phyloP scores from a whole-genome alignment of 2,888 invertebrate species.

The Lepidochitona cinerea region DNA sequence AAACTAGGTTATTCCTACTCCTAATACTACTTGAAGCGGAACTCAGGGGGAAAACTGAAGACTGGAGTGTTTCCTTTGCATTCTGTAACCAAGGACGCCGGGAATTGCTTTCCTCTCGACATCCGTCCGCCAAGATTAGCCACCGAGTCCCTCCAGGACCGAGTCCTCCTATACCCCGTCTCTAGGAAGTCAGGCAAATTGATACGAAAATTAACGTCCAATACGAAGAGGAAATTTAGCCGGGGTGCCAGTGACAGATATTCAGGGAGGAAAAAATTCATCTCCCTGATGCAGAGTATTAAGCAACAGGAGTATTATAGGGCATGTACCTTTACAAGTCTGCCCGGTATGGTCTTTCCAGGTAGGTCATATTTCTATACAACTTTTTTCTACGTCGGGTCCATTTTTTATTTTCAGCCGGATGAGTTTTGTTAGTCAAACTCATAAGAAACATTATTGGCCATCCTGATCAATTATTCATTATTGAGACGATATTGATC shows the following conservation, averaged over 20 bases:
- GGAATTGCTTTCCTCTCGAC: constrained; percentile 44
- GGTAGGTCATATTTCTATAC: too few relatives aligned
- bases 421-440: too few relatives aligned
- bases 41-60: constrained; percentile 55
- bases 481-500: too few relatives aligned
- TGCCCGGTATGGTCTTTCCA: constrained; percentile 63
- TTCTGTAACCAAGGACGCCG: constrained; percentile 42
- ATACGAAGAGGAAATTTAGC: not conserved
- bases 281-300: constrained; percentile 60
- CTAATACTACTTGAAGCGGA: constrained; percentile 53
- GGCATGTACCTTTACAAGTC: constrained; percentile 60
- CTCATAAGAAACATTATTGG: too few relatives aligned
- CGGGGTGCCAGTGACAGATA: not conserved
- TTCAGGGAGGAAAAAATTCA: not conserved
- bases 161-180: not conserved
- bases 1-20: constrained; percentile 53
- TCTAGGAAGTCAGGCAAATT: constrained; percentile 8
- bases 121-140: constrained; percentile 57
- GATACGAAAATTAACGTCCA: constrained; percentile 8
- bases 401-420: too few relatives aligned
- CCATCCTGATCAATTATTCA: too few relatives aligned
- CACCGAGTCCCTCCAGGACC: constrained; percentile 23
- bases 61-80: constrained; percentile 57
- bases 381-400: too few relatives aligned
- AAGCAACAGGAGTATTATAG: constrained; percentile 66